Percentiles rank a stretch among this genome's conserved stretches.
Conservation (phyloP, 2,797 vertebrate species). For the Xenentodon cancila region DNA sequence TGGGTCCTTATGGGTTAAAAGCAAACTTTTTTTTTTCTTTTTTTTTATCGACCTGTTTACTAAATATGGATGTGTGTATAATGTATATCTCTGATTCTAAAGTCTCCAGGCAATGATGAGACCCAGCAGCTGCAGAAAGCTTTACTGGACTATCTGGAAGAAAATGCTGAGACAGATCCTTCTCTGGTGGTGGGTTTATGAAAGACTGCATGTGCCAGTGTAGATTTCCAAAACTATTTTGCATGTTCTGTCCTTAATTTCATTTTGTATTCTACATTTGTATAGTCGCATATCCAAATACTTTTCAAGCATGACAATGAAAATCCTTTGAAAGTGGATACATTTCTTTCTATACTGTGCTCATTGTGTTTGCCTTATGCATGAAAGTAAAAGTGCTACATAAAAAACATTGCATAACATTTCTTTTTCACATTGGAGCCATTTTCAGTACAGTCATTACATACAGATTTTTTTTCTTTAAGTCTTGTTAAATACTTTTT, state of each 20-base stretch:
- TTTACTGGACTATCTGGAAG: conserved; percentile 94
- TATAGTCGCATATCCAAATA: not conserved
- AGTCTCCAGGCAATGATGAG: conserved; percentile 88
- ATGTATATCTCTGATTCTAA: conserved; percentile 17
- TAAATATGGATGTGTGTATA: conserved; percentile 4
- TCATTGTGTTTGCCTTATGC: too few relatives aligned
- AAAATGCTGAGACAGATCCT: conserved; percentile 93
- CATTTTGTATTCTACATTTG: not conserved
- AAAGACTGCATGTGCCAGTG: conserved; percentile 11
- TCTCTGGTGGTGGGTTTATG: conserved; percentile 88
- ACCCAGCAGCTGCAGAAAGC: conserved; percentile 96
- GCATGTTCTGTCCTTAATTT: not conserved
- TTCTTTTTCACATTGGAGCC: too few relatives aligned
- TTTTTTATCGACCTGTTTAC: not conserved
- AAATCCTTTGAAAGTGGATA: too few relatives aligned
- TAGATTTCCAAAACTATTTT: not conserved
- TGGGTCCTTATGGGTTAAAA: too few relatives aligned
- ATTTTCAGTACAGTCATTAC: too few relatives aligned
- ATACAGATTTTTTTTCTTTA: not conserved
- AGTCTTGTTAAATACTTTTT: not conserved
- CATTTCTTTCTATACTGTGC: too few relatives aligned
- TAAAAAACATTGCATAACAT: too few relatives aligned
- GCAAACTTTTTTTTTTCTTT: too few relatives aligned
- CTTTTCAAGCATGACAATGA: too few relatives aligned
- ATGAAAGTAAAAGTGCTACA: too few relatives aligned